phyloP scores from a whole-genome alignment of 2,113 vertebrate species.

The Martes martes region DNA sequence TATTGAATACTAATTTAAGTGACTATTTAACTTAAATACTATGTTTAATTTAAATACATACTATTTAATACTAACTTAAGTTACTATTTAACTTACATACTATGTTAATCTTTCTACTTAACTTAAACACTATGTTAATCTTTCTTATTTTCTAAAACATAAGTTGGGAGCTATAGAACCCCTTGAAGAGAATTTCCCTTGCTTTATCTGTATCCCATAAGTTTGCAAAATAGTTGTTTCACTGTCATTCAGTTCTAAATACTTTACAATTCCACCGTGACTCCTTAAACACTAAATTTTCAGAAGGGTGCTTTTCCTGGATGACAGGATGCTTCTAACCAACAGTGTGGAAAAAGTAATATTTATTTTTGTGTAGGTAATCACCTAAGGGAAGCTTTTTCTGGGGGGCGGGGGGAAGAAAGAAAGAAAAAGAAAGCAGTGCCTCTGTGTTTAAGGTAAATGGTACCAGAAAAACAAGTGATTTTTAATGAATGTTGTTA shows the following conservation, averaged over 20 bases:
- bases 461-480: background rate
- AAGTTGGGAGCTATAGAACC: background rate
- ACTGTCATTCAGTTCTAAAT: background rate
- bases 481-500: background rate
- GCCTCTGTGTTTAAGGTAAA: background rate
- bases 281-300: conserved; percentile 42
- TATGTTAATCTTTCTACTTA: too few species aligned
- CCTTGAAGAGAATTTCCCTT: background rate
- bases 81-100: too few species aligned
- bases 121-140: background rate
- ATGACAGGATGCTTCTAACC: background rate
- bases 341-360: background rate
- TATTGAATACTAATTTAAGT: background rate
- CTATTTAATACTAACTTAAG: too few species aligned
- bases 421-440: background rate
- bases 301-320: background rate
- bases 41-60: background rate
- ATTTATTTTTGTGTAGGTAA: background rate
- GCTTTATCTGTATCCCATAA: background rate
- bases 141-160: conserved; percentile 27
- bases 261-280: background rate
- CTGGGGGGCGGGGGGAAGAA: background rate
- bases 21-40: background rate
- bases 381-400: background rate
- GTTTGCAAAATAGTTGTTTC: conserved; percentile 24